These are phyloP conservation scores for Pipra filicauda DNA, from an alignment of 2,113 vertebrate genomes.

Conservation along the genomic window DNA sequence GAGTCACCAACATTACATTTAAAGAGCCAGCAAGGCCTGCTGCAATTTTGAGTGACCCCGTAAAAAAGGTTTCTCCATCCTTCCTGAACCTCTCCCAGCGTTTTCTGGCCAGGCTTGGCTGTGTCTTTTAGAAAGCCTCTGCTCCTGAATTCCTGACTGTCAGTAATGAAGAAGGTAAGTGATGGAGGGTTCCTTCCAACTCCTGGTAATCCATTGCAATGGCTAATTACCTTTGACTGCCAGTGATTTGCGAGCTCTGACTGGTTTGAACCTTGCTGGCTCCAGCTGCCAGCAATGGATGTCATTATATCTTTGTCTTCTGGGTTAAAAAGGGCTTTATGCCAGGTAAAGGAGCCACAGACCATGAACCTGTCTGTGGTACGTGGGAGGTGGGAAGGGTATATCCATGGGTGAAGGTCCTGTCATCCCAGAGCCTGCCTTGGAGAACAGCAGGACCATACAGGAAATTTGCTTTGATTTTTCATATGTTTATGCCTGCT, in stretches of 20 bases:
- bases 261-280: neutral
- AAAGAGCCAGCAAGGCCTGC: neutral
- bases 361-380: neutral
- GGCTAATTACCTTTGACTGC: neutral
- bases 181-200: neutral
- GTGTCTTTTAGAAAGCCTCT: neutral
- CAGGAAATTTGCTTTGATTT: neutral
- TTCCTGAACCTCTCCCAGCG: neutral
- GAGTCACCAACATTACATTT: neutral
- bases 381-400: neutral
- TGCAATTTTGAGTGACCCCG: neutral
- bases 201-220: neutral
- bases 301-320: neutral
- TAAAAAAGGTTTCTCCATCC: fast-evolving
- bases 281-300: neutral
- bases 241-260: neutral
- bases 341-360: neutral
- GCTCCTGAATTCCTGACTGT: neutral
- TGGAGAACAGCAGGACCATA: neutral
- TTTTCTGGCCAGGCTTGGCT: neutral
- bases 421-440: neutral
- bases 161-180: neutral
- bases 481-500: neutral
- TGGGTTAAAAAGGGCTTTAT: neutral
- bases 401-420: neutral